A percentile compares a stretch with the other conserved stretches of the same genome.
Conservation (phyloP, 1,140 invertebrate genomes). For the Ectropis grisescens region DNA sequence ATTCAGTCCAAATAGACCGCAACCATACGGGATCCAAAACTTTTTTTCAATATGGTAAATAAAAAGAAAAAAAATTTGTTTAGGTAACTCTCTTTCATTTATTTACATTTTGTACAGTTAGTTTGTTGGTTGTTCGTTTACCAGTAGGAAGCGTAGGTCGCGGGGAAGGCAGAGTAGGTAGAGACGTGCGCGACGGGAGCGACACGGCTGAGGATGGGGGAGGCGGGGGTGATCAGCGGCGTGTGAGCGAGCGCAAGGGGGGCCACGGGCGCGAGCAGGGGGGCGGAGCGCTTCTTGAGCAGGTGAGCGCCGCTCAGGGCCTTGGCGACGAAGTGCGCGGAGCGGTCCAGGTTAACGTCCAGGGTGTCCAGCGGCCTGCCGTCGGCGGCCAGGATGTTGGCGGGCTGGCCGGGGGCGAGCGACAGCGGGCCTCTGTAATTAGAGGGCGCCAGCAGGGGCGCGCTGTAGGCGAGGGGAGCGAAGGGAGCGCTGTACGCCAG, state of each 20-base stretch:
- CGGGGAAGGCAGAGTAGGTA: too few species aligned
- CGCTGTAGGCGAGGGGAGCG: too few species aligned
- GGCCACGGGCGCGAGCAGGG: slow-evolving; percentile 15
- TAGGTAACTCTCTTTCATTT: slow-evolving; percentile 28
- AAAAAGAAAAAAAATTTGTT: slow-evolving; percentile 6
- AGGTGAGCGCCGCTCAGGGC: slow-evolving; percentile 37
- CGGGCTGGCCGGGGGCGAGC: slow-evolving; percentile 49
- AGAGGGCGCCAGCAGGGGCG: too few species aligned
- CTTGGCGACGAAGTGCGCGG: slow-evolving; percentile 51
- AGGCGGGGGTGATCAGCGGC: slow-evolving; percentile 13
- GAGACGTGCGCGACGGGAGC: too few species aligned
- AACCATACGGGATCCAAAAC: too few species aligned
- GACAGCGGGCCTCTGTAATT: slow-evolving; percentile 42
- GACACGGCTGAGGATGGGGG: too few species aligned
- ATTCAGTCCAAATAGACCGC: too few species aligned
- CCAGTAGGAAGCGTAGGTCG: slow-evolving; percentile 7
- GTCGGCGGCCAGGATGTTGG: slow-evolving; percentile 50
- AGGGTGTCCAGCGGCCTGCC: slow-evolving; percentile 60
- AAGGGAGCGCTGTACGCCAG: too few species aligned
- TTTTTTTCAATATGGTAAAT: too few species aligned
- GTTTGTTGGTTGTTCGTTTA: slow-evolving; percentile 10
- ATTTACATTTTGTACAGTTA: slow-evolving; percentile 14
- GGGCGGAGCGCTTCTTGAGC: slow-evolving; percentile 41
- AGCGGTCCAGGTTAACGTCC: slow-evolving; percentile 60
- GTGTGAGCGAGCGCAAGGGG: too few species aligned